A percentile compares a stretch with the other conserved stretches of the same genome.
Evolutionary conservation across 2,888 invertebrate genomes (phyloP).

Genomic region (Drosophila greeni): DNA sequence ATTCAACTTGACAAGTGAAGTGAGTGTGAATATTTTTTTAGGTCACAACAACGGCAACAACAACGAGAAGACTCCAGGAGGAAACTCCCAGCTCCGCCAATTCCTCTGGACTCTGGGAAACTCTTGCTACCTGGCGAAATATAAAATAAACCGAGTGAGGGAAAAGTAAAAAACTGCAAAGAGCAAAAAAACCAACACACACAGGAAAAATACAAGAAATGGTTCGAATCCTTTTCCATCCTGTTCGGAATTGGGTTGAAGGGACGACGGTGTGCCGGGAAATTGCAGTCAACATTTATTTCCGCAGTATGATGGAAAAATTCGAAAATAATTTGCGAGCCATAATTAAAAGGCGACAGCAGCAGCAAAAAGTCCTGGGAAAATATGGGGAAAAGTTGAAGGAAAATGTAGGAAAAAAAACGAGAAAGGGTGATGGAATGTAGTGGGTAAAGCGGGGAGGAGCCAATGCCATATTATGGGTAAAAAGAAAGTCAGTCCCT

Average conservation of each 20-base stretch:
- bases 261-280: conserved; percentile 35
- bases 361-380: conserved; percentile 20
- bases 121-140: conserved; percentile 48
- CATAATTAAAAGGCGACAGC: conserved; percentile 69
- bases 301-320: conserved; percentile 70
- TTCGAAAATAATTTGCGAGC: conserved; percentile 72
- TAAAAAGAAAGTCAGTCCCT: conserved; percentile 29
- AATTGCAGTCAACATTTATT: conserved; percentile 71
- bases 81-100: conserved; percentile 18
- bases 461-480: conserved; percentile 3
- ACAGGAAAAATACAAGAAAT: conserved; percentile 47
- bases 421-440: conserved; percentile 13
- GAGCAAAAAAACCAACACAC: conserved; percentile 25
- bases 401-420: conserved; percentile 23
- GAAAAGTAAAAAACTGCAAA: conserved; percentile 18
- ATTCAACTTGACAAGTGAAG: conserved; percentile 72
- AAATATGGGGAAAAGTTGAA: conserved; percentile 32
- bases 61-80: conserved; percentile 10
- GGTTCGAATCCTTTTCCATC: conserved; percentile 71
- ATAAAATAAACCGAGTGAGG: conserved; percentile 28
- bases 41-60: conserved; percentile 63
- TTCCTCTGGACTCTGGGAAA: conserved; percentile 53
- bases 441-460: conserved; percentile 8
- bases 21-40: conserved; percentile 72
- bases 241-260: conserved; percentile 50